Base-by-base conservation (phyloP, 2,888 invertebrate species). In the Hydriomena furcata region DNA sequence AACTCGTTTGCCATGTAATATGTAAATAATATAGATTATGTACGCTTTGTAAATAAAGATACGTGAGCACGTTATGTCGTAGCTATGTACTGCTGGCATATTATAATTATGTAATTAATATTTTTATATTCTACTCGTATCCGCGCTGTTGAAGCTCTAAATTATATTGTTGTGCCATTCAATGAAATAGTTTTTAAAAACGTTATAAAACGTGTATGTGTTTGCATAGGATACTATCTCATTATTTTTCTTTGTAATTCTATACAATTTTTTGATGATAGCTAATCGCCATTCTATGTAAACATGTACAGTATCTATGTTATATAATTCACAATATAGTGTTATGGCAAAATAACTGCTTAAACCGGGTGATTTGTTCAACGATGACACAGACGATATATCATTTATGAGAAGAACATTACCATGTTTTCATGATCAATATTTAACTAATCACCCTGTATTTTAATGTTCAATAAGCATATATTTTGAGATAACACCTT, bases 1-100 rank as follows among this genome's bases (percentile, higher is more conserved):
- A 84, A 82, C 81, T 74, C 74, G 79, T 84, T 79, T 87, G 87
- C 87, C 87, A 87, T 87, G 76, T 82, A 79, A 79, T 66, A 59
- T 84, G 82, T 84, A 82, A 77, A 84, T 80, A 79, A 63, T 66
- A 64, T 71, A 60, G 62, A 60, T 66, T 59, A 57, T 57, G 48
- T 61, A 60, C 55, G n/a, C 64, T 65, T 60, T 63, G 59, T 65
- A 62, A 52, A 65, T 58, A 55, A 10, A 38, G 3, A 40, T 47
- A 28, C 32, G 34, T 51, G 12, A 7, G 34, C 35, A 40, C 48
- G 10, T 31, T 44, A 27, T 12, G 8, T 36, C 2, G n/a, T 53
- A 34, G 12, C 7, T 28, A n/a, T n/a, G n/a, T n/a, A 46, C 40
- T 36, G 23, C 42, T 46, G 37, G 49, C 35, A 41, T 35, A 47